Percentiles rank a stretch among this genome's conserved stretches.
phyloP scores from a whole-genome alignment of 2,888 invertebrate genomes.

The Hirtodrosophila trivittata region DNA sequence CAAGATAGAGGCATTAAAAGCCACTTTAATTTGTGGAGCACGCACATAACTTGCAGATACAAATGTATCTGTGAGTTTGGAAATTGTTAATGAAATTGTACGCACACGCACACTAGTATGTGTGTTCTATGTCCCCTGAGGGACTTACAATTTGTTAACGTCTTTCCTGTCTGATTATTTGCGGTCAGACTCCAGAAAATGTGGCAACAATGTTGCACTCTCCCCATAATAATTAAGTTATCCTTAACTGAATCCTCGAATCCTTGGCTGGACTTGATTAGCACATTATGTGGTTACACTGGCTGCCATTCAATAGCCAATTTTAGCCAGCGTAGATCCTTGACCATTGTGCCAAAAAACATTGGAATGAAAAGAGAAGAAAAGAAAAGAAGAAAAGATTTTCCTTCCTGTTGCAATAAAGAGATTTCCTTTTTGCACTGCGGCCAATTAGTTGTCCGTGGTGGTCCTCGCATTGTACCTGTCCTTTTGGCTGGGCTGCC shows the following conservation, averaged over 20 bases:
- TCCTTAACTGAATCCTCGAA: conserved; percentile 5
- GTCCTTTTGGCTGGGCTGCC: conserved; percentile 33
- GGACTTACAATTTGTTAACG: conserved; percentile 16
- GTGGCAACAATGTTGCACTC: conserved; percentile 65
- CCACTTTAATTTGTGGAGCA: conserved; percentile 61
- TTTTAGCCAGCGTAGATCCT: conserved; percentile 64
- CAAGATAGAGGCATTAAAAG: conserved; percentile 76
- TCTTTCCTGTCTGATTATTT: conserved; percentile 72
- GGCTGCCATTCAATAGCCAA: conserved; percentile 45
- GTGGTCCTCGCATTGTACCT: conserved; percentile 50
- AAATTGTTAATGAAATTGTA: conserved; percentile 67
- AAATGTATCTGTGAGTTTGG: conserved; percentile 21
- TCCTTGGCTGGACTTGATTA: conserved; percentile 34
- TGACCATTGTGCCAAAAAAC: conserved; percentile 55
- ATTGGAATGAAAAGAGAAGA: background rate
- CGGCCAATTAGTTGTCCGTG: conserved; percentile 64
- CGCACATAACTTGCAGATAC: conserved; percentile 43
- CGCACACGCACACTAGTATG: conserved; percentile 38
- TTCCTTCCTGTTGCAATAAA: conserved; percentile 70
- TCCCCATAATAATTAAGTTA: conserved; percentile 9
- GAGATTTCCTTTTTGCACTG: conserved; percentile 60
- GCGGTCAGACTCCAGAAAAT: conserved; percentile 66
- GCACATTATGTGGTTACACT: conserved; percentile 41
- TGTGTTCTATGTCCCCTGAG: conserved; percentile 1
- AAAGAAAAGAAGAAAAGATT: conserved; percentile 20